Conservation (phyloP, 2,113 vertebrate genomes). For the Macroglossus sobrinus region DNA sequence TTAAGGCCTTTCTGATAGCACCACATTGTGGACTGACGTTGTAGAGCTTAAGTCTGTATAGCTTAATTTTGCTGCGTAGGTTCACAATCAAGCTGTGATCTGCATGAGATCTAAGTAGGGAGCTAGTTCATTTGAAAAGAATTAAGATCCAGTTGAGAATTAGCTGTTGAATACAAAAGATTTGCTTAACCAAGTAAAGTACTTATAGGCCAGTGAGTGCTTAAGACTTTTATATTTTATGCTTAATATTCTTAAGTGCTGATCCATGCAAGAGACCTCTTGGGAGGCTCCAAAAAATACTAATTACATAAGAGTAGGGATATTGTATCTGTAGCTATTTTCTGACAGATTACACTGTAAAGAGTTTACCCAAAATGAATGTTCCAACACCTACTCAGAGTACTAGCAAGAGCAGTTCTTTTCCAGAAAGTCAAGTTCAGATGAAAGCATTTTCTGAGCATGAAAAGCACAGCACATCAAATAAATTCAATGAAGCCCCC, state of each 20-base stretch:
- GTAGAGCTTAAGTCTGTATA: background rate
- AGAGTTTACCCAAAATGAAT: constrained; percentile 41
- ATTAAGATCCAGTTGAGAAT: constrained; percentile 47
- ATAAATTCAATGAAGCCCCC: background rate
- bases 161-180: constrained; percentile 46
- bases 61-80: background rate
- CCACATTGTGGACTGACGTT: background rate
- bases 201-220: background rate
- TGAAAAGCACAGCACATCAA: background rate
- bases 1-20: background rate
- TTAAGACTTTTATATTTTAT: constrained; percentile 57
- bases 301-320: constrained; percentile 52
- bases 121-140: constrained; percentile 60
- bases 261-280: constrained; percentile 38
- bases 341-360: constrained; percentile 52
- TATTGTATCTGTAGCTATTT: constrained; percentile 62
- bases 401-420: constrained; percentile 39
- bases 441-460: constrained; percentile 16
- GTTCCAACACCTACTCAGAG: constrained; percentile 41
- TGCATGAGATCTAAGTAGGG: background rate
- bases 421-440: constrained; percentile 33
- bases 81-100: constrained; percentile 42
- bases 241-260: constrained; percentile 57
- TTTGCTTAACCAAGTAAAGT: constrained; percentile 51
- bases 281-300: constrained; percentile 19